Conservation (phyloP, 2,888 invertebrate species). For the Drosophila nr. perissopoda region DNA sequence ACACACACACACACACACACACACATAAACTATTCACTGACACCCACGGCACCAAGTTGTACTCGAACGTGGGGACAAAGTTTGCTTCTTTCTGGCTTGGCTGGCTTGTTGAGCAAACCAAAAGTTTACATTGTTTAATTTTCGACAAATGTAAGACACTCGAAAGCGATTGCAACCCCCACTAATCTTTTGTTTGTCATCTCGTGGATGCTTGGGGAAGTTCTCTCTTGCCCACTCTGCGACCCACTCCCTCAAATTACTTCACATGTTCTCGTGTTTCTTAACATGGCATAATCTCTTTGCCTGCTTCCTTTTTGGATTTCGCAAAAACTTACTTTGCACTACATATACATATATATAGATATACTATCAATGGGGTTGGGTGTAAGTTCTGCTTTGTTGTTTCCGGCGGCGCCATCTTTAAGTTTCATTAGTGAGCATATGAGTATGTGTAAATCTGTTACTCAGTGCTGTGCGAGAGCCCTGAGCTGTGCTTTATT, state of each 20-base stretch:
- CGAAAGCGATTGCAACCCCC: conserved; percentile 70
- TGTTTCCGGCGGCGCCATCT: conserved; percentile 77
- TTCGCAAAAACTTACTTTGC: conserved; percentile 66
- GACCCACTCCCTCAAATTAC: conserved; percentile 32
- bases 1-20: not conserved
- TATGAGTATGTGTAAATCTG: conserved; percentile 65
- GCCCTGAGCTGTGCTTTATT: conserved; percentile 40
- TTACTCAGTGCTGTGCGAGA: conserved; percentile 12
- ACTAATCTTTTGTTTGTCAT: conserved; percentile 75
- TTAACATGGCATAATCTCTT: conserved; percentile 77
- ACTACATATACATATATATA: conserved; percentile 38
- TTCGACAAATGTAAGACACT: conserved; percentile 77
- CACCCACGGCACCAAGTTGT: conserved; percentile 13
- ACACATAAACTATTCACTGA: conserved; percentile 9
- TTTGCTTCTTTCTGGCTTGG: conserved; percentile 46
- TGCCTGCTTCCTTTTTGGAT: conserved; percentile 54
- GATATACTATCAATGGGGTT: conserved; percentile 22
- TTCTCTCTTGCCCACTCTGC: not conserved
- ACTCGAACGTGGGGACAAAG: conserved; percentile 60
- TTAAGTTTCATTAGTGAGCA: conserved; percentile 69
- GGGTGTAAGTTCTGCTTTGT: conserved; percentile 46
- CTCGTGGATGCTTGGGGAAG: conserved; percentile 1
- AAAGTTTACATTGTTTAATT: conserved; percentile 80
- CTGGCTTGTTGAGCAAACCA: conserved; percentile 56
- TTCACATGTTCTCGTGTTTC: conserved; percentile 67